Percentiles rank a stretch among this genome's conserved stretches.
Conservation (phyloP, 2,888 invertebrate genomes). For the Tipula helvola region DNA sequence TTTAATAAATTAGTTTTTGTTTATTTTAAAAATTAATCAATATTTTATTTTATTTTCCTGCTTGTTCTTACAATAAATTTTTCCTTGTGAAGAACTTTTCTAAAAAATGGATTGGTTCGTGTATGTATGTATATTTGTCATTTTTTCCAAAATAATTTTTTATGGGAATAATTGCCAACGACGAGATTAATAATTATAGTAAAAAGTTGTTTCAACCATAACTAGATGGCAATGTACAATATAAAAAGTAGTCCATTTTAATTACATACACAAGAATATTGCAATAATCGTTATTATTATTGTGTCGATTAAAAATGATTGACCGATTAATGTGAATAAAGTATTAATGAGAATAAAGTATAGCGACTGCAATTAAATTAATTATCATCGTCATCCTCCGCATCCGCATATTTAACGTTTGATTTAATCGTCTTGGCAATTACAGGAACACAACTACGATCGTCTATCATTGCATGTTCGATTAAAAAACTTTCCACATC, state of each 20-base stretch:
- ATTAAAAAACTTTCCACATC: conserved; percentile 85
- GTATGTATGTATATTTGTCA: not conserved
- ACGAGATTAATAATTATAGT: not conserved
- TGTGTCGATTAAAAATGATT: not conserved
- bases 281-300: not conserved
- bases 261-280: not conserved
- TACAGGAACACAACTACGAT: conserved; percentile 39
- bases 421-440: not conserved
- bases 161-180: not conserved
- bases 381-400: not conserved
- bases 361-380: not conserved
- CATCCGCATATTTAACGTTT: not conserved
- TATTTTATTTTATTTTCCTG: not conserved
- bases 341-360: not conserved
- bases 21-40: not conserved
- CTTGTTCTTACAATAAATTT: not conserved
- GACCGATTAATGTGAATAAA: not conserved
- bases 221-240: not conserved
- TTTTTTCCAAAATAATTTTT: not conserved
- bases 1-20: not conserved
- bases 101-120: not conserved
- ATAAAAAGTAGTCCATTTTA: not conserved
- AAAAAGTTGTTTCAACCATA: not conserved
- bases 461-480: conserved; percentile 69
- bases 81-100: not conserved